Percentiles rank a stretch among this genome's conserved stretches.
phyloP scores from a whole-genome alignment of 2,797 vertebrate species.

The Microcaecilia unicolor region DNA sequence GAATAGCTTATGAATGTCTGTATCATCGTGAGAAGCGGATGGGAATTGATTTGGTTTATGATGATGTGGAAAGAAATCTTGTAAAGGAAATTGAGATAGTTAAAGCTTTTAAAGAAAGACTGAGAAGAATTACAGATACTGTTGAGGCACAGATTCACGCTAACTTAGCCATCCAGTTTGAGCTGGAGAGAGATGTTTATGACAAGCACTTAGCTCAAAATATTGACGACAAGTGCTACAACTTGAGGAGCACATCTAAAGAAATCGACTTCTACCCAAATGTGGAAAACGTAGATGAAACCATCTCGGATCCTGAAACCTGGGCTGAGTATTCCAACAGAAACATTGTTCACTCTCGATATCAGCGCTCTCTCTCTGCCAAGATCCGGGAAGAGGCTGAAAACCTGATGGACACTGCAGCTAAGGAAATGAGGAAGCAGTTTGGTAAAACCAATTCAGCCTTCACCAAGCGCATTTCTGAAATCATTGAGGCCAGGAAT shows the following conservation, averaged over 20 bases:
- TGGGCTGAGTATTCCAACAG: slow-evolving; percentile 47
- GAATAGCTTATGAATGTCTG: slow-evolving; percentile 44
- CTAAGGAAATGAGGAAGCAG: slow-evolving; percentile 46
- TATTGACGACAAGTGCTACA: slow-evolving; percentile 43
- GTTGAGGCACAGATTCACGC: slow-evolving; percentile 50
- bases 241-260: slow-evolving; percentile 30
- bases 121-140: slow-evolving; percentile 49
- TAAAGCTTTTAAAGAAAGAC: slow-evolving; percentile 49
- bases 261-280: slow-evolving; percentile 32
- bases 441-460: slow-evolving; percentile 44
- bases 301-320: slow-evolving; percentile 25
- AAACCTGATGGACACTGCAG: slow-evolving; percentile 19
- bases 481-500: slow-evolving; percentile 43
- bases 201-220: slow-evolving; percentile 37
- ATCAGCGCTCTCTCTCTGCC: slow-evolving; percentile 36
- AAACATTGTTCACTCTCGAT: slow-evolving; percentile 46
- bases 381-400: slow-evolving; percentile 40
- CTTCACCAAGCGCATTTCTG: slow-evolving; percentile 25
- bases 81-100: slow-evolving; percentile 47
- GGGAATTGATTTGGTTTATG: slow-evolving; percentile 44
- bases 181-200: slow-evolving; percentile 32
- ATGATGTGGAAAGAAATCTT: slow-evolving; percentile 44
- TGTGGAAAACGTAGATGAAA: slow-evolving; percentile 27
- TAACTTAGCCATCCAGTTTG: slow-evolving; percentile 37
- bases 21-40: slow-evolving; percentile 48